These are phyloP conservation scores for Nemotelus nigrinus DNA, from an alignment of 2,888 invertebrate species.

Conservation along the genomic window DNA sequence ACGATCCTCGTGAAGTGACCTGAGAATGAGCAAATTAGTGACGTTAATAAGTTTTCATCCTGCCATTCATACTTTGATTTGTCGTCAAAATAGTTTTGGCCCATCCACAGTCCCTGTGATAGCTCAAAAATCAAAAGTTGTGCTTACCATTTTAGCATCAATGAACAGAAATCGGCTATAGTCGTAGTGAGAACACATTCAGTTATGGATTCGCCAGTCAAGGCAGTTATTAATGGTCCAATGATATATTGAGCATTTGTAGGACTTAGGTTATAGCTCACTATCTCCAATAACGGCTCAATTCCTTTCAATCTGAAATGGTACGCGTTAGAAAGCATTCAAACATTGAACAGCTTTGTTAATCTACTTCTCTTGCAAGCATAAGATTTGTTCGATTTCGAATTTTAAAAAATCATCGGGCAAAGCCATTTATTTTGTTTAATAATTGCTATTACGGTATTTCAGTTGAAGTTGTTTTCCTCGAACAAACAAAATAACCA, in stretches of 20 bases:
- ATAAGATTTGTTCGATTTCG: slow-evolving; percentile 24
- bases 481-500: too few species aligned
- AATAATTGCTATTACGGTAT: too few species aligned
- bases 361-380: slow-evolving; percentile 28
- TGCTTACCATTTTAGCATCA: slow-evolving; percentile 33
- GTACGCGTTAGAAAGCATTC: neutral
- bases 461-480: too few species aligned
- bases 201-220: neutral
- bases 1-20: slow-evolving; percentile 67
- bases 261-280: neutral
- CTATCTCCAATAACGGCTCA: neutral
- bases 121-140: neutral
- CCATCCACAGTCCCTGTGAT: neutral
- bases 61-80: neutral
- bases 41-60: neutral
- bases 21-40: neutral
- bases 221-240: slow-evolving; percentile 13
- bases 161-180: neutral
- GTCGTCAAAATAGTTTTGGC: neutral
- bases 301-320: slow-evolving; percentile 15
- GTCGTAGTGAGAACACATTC: slow-evolving; percentile 7
- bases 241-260: slow-evolving; percentile 2
- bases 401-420: slow-evolving; percentile 18
- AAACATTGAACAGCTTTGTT: neutral
- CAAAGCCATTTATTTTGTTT: slow-evolving; percentile 4